A percentile compares a stretch with the other conserved stretches of the same genome.
Evolutionary conservation across 2,113 vertebrate genomes (phyloP).

Genomic region (Tychaedon coryphoeus): DNA sequence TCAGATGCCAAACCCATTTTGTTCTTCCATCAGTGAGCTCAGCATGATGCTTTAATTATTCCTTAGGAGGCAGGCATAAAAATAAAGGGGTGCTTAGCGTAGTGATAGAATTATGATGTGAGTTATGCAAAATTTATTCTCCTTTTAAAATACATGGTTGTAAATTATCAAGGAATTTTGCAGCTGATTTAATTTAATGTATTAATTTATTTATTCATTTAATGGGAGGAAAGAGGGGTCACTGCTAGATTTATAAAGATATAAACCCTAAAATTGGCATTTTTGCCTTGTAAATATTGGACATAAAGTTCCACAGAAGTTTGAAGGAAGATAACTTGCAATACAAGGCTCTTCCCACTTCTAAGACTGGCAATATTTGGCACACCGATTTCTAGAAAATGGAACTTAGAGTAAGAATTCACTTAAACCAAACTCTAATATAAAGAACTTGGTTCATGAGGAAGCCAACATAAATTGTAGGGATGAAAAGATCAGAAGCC

Average conservation of each 20-base stretch:
- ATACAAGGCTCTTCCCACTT: neutral
- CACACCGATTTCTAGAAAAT: neutral
- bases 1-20: constrained; percentile 9
- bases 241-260: neutral
- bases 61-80: neutral
- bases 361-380: neutral
- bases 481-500: neutral
- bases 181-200: neutral
- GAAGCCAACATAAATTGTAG: neutral
- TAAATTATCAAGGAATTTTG: neutral
- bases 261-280: neutral
- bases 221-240: neutral
- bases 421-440: neutral
- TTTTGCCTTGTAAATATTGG: neutral
- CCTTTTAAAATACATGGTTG: neutral
- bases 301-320: neutral
- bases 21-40: neutral
- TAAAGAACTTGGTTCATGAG: neutral
- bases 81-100: neutral
- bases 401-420: neutral
- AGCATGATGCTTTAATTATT: neutral
- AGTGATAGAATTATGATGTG: neutral
- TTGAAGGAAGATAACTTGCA: neutral
- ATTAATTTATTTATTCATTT: neutral
- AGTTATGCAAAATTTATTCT: neutral